phyloP scores from a whole-genome alignment of 2,113 vertebrate genomes.

The Phalacrocorax brasilianus region DNA sequence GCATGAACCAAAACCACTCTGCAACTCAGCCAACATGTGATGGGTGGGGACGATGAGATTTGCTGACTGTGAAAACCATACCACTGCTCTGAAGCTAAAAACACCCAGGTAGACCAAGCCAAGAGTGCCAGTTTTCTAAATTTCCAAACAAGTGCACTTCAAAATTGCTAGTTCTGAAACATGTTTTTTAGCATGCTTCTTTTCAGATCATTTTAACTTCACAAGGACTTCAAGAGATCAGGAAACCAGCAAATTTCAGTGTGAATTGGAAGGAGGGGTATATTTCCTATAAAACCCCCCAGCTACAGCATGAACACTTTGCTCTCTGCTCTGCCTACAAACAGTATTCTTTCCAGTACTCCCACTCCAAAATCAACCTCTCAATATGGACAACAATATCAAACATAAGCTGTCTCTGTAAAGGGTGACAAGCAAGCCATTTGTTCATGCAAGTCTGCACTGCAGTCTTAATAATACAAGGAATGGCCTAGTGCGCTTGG shows the following conservation, averaged over 20 bases:
- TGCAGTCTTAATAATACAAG: background rate
- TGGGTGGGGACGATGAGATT: background rate
- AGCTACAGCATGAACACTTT: background rate
- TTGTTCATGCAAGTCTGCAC: background rate
- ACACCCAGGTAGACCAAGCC: background rate
- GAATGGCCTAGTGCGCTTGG: fast-evolving
- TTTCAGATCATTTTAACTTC: background rate
- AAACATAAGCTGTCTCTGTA: constrained; percentile 13
- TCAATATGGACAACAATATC: constrained; percentile 28
- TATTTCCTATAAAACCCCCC: background rate
- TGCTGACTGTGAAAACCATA: background rate
- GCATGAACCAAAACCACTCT: background rate
- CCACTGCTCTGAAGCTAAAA: background rate
- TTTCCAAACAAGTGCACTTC: background rate
- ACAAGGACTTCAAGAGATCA: background rate
- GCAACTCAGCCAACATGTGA: background rate
- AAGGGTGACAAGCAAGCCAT: background rate
- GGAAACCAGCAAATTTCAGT: background rate
- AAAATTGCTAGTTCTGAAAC: background rate
- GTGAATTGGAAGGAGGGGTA: background rate
- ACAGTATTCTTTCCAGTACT: constrained; percentile 9
- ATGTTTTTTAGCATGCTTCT: background rate
- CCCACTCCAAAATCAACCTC: constrained; percentile 27
- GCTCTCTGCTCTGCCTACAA: constrained; percentile 15
- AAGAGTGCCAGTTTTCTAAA: background rate